Percentiles rank a stretch among this genome's conserved stretches.
Conservation (phyloP, 1,140 invertebrate species). For the Drosophila suzukii region DNA sequence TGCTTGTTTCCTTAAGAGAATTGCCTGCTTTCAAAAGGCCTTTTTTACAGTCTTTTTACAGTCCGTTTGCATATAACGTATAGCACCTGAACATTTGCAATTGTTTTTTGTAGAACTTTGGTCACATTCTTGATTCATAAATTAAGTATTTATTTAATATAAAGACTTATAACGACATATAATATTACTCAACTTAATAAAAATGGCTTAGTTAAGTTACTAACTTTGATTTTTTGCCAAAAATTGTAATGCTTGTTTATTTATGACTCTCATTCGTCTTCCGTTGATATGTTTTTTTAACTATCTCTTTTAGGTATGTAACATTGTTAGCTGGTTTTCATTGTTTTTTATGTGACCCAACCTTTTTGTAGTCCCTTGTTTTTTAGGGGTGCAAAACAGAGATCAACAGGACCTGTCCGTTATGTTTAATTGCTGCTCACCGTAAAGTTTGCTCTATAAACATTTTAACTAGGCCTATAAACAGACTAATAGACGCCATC, state of each 20-base stretch:
- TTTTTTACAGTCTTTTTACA: not conserved
- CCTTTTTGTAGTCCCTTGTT: constrained; percentile 26
- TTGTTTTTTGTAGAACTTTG: too few relatives aligned
- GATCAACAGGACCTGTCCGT: constrained; percentile 40
- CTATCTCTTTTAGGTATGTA: not conserved
- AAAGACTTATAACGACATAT: too few relatives aligned
- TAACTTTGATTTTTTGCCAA: too few relatives aligned
- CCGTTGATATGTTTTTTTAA: not conserved
- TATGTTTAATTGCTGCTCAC: constrained; percentile 69
- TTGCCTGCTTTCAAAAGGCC: not conserved
- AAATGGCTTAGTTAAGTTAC: too few relatives aligned
- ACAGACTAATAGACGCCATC: constrained; percentile 71
- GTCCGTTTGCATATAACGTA: not conserved
- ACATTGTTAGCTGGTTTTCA: not conserved
- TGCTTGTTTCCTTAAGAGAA: constrained; percentile 2
- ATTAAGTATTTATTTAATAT: too few relatives aligned
- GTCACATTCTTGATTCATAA: too few relatives aligned
- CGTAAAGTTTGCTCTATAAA: constrained; percentile 72
- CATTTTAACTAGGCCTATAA: constrained; percentile 76
- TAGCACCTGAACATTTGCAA: too few relatives aligned
- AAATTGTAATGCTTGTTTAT: too few relatives aligned
- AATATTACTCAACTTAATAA: too few relatives aligned
- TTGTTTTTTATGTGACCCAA: constrained; percentile 17
- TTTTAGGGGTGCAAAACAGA: constrained; percentile 6
- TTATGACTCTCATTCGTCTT: too few relatives aligned